A percentile compares a stretch with the other conserved stretches of the same genome.
phyloP scores from a whole-genome alignment of 2,888 invertebrate genomes.

The Euclidia mi region DNA sequence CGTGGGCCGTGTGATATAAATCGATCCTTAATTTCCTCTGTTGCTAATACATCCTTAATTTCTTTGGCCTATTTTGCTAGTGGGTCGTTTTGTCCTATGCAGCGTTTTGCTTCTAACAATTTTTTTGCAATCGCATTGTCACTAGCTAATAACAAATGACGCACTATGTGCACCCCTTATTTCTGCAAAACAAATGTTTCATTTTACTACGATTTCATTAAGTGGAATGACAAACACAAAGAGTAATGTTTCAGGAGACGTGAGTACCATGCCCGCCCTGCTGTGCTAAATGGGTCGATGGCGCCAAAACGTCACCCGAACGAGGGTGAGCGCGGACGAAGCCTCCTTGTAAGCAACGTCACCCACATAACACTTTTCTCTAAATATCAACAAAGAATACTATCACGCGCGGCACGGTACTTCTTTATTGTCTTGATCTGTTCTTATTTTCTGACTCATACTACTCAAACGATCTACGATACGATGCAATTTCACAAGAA shows the following conservation, averaged over 20 bases:
- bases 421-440: constrained; percentile 63
- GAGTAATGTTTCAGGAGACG: constrained; percentile 68
- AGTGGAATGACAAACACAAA: constrained; percentile 74
- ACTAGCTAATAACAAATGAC: constrained; percentile 84
- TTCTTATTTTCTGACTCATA: constrained; percentile 68
- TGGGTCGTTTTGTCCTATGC: constrained; percentile 74
- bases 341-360: constrained; percentile 56
- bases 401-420: constrained; percentile 51
- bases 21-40: constrained; percentile 83
- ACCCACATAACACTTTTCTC: constrained; percentile 47
- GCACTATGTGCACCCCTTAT: constrained; percentile 87
- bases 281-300: constrained; percentile 88
- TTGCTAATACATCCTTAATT: constrained; percentile 87
- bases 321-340: constrained; percentile 67
- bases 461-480: constrained; percentile 60
- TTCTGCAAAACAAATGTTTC: constrained; percentile 80
- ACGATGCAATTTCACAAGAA: constrained; percentile 88
- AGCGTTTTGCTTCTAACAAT: constrained; percentile 76
- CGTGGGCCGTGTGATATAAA: constrained; percentile 85
- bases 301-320: constrained; percentile 87
- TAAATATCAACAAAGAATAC: constrained; percentile 64
- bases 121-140: constrained; percentile 87
- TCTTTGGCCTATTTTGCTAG: constrained; percentile 89
- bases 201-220: constrained; percentile 69
- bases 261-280: constrained; percentile 79